A percentile compares a stretch with the other conserved stretches of the same genome.
phyloP scores from a whole-genome alignment of 92 coral and sea anemone species.

The Heliopora coerulea region DNA sequence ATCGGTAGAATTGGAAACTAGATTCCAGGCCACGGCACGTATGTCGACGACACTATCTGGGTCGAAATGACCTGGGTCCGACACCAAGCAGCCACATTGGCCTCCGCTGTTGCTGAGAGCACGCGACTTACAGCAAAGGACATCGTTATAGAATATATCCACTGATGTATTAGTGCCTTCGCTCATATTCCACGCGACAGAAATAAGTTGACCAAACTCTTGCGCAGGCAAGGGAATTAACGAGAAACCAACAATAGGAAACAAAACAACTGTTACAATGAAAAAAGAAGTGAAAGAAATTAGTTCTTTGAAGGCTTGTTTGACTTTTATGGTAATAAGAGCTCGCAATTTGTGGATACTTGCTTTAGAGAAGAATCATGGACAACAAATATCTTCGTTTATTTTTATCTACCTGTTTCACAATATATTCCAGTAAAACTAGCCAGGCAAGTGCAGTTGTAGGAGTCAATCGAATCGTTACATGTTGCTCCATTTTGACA shows the following conservation, averaged over 20 bases:
- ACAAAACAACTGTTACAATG: background rate
- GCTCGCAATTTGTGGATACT: too few relatives aligned
- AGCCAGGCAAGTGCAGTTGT: too few relatives aligned
- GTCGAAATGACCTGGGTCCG: slow-evolving; percentile 15
- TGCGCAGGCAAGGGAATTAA: slow-evolving; percentile 3
- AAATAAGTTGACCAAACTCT: slow-evolving; percentile 29
- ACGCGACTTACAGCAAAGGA: background rate
- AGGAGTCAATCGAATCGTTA: too few relatives aligned
- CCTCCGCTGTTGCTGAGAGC: background rate
- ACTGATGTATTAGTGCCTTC: slow-evolving; percentile 76
- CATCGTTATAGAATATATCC: slow-evolving; percentile 28
- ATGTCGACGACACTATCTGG: slow-evolving; percentile 44
- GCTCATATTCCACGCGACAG: slow-evolving; percentile 57
- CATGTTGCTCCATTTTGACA: too few relatives aligned
- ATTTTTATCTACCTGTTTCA: too few relatives aligned
- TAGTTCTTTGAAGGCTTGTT: background rate
- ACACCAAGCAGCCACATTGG: slow-evolving; percentile 13
- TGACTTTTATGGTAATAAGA: too few relatives aligned
- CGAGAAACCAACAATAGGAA: background rate
- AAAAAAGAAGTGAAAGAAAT: background rate
- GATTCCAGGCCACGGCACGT: slow-evolving; percentile 49
- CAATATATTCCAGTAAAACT: too few relatives aligned
- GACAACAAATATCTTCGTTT: too few relatives aligned
- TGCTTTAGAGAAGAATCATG: too few relatives aligned
- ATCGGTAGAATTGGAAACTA: slow-evolving; percentile 58